Evolutionary conservation across 2,113 vertebrate genomes (phyloP), one percentile per base, ranked within the genome.

Genomic region (Deroptyus accipitrinus): DNA sequence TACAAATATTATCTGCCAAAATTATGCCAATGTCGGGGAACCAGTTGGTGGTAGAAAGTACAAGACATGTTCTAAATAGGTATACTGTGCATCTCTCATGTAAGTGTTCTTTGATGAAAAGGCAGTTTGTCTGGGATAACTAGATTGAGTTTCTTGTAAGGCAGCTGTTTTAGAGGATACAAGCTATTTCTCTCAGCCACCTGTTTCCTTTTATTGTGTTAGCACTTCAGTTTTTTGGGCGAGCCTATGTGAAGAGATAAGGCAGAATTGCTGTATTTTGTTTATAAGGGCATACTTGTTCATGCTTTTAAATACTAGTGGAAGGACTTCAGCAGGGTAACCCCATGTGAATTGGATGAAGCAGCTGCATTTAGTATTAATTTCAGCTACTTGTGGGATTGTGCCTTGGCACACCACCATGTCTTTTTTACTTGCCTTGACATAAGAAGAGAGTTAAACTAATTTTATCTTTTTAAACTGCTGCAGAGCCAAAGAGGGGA

Each of bases 91-190:
- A 97, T 97, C 92, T 82, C 97, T 94, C 35, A 33, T 88, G 66
- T 89, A 89, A 96, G 95, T 85, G 86, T 81, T 96, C 92, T 97
- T 86, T 93, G 97, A 96, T 97, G 96, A 98, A 98, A 98, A 97
- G 95, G 97, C 95, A 97, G 96, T 97, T 98, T 97, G 95, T 98
- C 68, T n/a, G 48, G 98, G 97, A 98, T 96, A 98, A 96, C 97
- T 98, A 98, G 97, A 98, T 98, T 98, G 96, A 97, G 98, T 99
- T 99, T 98, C 98, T 98, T 91, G 54, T 37, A 86, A 93, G 97
- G 97, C 98, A 98, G 98, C 98, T 98, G 98, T 98, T 97, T 97
- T 97, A 94, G 94, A 97, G 97, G 96, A 83, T 95, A 95, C 90
- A 96, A 95, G 90, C 96, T 98, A 98, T 98, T 98, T 96, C 92